phyloP scores from a whole-genome alignment of 2,797 vertebrate species.

The Chloroceryle inda region DNA sequence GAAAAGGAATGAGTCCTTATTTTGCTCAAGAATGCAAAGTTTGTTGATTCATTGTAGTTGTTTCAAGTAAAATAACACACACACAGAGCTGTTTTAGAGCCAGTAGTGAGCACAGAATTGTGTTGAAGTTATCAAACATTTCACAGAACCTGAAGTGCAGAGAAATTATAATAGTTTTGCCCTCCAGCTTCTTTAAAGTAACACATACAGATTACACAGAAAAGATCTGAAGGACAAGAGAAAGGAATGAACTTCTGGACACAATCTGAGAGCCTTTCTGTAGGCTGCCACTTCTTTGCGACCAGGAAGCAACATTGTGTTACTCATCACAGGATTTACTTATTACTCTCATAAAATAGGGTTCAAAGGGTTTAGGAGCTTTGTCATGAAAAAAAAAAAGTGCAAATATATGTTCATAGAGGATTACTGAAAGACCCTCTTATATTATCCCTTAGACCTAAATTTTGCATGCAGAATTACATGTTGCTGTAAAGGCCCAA shows the following conservation, averaged over 20 bases:
- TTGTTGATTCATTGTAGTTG: background rate
- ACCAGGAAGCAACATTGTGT: background rate
- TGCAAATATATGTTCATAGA: background rate
- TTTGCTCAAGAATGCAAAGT: background rate
- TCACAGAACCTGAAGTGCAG: background rate
- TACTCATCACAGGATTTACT: background rate
- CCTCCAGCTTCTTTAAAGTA: background rate
- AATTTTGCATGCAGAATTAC: background rate
- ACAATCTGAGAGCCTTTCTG: background rate
- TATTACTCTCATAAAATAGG: background rate
- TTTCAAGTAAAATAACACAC: background rate
- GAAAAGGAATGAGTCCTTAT: background rate
- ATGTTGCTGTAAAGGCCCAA: background rate
- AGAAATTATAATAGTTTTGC: background rate
- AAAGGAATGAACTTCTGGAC: background rate
- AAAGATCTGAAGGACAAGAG: background rate
- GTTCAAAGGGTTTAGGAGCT: background rate
- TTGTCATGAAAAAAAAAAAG: background rate
- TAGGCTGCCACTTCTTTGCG: background rate
- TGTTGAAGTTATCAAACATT: background rate
- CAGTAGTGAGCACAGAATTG: background rate
- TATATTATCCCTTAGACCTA: background rate
- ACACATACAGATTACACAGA: background rate
- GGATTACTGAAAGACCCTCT: background rate
- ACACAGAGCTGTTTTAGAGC: background rate